A percentile compares a stretch with the other conserved stretches of the same genome.
phyloP scores from a whole-genome alignment of 2,888 invertebrate genomes.

The Dorcus hopei region DNA sequence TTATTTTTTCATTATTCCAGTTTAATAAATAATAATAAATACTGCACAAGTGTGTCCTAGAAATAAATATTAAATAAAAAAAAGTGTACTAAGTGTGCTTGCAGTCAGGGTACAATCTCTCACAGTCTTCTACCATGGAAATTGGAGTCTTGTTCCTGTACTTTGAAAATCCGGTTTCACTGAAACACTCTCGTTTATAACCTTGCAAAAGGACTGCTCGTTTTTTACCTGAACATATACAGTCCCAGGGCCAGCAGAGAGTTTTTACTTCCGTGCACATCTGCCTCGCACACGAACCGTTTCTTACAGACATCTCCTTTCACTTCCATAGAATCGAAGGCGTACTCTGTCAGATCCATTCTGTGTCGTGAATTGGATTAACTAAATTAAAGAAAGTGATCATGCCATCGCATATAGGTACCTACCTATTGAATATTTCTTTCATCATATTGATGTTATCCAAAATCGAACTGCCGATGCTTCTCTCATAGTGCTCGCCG shows the following conservation, averaged over 20 bases:
- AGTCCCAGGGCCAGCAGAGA: conserved; percentile 31
- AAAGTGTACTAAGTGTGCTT: background rate
- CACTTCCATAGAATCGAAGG: conserved; percentile 41
- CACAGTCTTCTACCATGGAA: conserved; percentile 12
- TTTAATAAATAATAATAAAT: no score
- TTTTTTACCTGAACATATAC: conserved; percentile 29
- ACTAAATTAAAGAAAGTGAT: background rate
- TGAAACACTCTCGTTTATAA: background rate
- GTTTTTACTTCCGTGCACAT: conserved; percentile 48
- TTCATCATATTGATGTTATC: conserved; percentile 23
- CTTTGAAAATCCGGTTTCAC: conserved; percentile 18
- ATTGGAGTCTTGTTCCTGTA: conserved; percentile 13
- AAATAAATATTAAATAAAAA: no score
- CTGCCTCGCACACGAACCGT: conserved; percentile 54
- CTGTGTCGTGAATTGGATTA: conserved; percentile 27
- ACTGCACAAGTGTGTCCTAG: no score
- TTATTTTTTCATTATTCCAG: no score
- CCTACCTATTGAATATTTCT: conserved; percentile 24
- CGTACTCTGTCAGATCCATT: conserved; percentile 39
- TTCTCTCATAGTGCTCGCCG: conserved; percentile 13
- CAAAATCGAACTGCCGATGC: conserved; percentile 19
- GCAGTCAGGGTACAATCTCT: conserved; percentile 18
- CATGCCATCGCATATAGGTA: no score
- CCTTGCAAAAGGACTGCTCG: background rate
- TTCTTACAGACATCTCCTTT: conserved; percentile 47